Base-by-base conservation (phyloP, 1,140 invertebrate species). In the Lasioglossum baleicum region DNA sequence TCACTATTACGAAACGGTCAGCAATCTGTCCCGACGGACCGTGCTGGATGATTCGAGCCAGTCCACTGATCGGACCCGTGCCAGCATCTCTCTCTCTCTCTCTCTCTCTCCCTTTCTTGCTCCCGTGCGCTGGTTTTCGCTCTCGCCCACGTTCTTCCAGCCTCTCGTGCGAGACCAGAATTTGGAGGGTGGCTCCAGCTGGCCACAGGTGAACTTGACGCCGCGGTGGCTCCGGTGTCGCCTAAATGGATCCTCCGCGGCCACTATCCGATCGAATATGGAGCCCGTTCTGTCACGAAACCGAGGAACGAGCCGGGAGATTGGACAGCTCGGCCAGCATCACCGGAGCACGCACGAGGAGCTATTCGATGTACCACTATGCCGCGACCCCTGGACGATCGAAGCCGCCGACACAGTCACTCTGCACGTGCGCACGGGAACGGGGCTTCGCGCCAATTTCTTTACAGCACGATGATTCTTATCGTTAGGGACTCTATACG, bases 331-430 rank as follows among this genome's bases (percentile, higher is more conserved):
- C 68, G 22, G 42, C 66, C 79, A 83, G 83, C 84, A 85, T 82
- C 81, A 68, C 84, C 82, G 48, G 44, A 83, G 53, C 80, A 84
- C 77, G 58, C 80, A 81, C 77, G 87, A 86, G 84, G 82, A 82
- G 66, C 63, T 72, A 64, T 71, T 61, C 70, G 48, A 22, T 61
- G 56, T 66, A 73, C 71, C 53, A 69, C 84, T 75, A 84, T 67
- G 82, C 44, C 81, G 77, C 81, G 77, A 73, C 86, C 84, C 83
- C 83, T 84, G 86, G 85, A 83, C 90, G 90, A 90, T 90, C 90
- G 90, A 90, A 90, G 71, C 87, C 87, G 83, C 88, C 86, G 42
- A 77, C 75, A 35, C 77, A 75, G 82, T 75, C 73, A 58, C 51
- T 22, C 81, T 87, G 89, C 88, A 63, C 76, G 86, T 82, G 71